These are phyloP conservation scores for Motacilla tschutschensis DNA, from an alignment of 2,113 vertebrate genomes.

Conservation along the genomic window DNA sequence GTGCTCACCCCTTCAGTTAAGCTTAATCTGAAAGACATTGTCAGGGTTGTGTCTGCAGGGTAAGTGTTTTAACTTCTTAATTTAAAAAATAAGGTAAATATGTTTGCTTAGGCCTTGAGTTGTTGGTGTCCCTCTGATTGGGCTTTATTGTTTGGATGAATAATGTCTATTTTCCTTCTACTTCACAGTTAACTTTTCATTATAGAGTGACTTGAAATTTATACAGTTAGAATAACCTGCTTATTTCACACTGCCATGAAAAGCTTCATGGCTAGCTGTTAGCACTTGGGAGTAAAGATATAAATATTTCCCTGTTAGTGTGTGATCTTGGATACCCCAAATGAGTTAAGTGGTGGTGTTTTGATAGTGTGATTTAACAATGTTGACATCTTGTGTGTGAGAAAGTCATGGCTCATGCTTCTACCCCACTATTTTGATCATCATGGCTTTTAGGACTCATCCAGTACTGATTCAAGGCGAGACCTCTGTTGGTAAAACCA, in stretches of 20 bases:
- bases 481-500: constrained; percentile 97
- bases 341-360: background rate
- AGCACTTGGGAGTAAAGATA: background rate
- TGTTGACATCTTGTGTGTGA: background rate
- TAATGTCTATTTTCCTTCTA: background rate
- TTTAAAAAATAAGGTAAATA: background rate
- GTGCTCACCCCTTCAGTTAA: constrained; percentile 92
- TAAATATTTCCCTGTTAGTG: background rate
- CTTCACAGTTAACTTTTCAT: background rate
- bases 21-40: constrained; percentile 91
- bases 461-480: constrained; percentile 95
- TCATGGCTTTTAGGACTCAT: constrained; percentile 77
- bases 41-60: constrained; percentile 91
- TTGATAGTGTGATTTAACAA: background rate
- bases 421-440: background rate
- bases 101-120: background rate
- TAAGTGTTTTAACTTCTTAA: constrained; percentile 60
- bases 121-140: background rate
- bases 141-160: background rate
- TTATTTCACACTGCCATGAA: background rate
- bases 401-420: fast-evolving
- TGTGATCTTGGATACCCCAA: background rate
- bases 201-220: background rate
- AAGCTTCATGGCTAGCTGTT: background rate
- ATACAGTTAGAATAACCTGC: background rate